Evolutionary conservation across 2,797 vertebrate species (phyloP), one percentile per base, ranked within the genome.

Genomic region (Hapalemur alaotrensis): DNA sequence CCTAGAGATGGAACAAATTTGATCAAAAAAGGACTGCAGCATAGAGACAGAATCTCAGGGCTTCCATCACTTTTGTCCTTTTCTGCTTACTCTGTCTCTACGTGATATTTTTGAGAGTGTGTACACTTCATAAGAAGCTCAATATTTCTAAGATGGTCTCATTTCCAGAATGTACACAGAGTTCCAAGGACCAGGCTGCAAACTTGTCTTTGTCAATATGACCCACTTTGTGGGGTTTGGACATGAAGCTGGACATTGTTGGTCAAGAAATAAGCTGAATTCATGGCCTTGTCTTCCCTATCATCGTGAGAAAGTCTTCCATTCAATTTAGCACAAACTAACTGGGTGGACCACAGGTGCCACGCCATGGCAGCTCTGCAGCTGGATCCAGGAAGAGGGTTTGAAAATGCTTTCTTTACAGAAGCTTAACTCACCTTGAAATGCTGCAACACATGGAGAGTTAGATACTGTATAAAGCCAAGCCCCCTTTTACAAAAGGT

Each of bases 1-100:
- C 43, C 48, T 69, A 96, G 90, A 93, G 81, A 85, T 50, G 38
- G 38, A 93, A 43, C 52, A 93, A 50, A 93, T 85, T 80, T 84
- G 76, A 86, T 82, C 18, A 23, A 63, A 78, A 35, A 95, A 20
- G n/a, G 57, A 57, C 13, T 69, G 11, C 18, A 89, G 35, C 41
- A 76, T 67, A 91, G 48, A 70, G 81, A 52, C 7, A 32, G 50
- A 23, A 15, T 75, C 57, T 3, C 6, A 43, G 23, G 14, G 14
- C 48, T 50, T 25, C 32, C 25, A 65, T n/a, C 52, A 54, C n/a
- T 87, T 88, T 57, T 38, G 18, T 32, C 22, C 50, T 82, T 70
- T 57, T 43, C 38, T 52, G 14, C 23, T 76, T 46, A 32, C 25
- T 85, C 20, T 28, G 25, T 73, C 65, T 81, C 59, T 94, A 61